Base-by-base conservation (phyloP, 2,113 vertebrate genomes). In the Sinocyclocheilus anophthalmus region DNA sequence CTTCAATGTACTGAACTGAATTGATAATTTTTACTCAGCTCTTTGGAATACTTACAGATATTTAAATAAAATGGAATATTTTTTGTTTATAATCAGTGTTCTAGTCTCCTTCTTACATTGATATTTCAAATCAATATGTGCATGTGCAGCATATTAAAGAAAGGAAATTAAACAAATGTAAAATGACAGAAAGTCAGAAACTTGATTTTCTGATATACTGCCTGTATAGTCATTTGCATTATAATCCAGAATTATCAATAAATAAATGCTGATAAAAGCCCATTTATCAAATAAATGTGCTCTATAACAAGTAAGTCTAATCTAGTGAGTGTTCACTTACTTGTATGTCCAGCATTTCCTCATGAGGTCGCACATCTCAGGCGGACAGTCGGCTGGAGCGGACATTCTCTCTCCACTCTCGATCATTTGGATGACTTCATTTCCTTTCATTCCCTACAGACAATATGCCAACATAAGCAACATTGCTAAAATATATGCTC, bases 401-500 rank as follows among this genome's bases (percentile, higher is more conserved):
- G 95, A 95, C 97, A 99, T 96, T 20, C 98, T 93, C 11, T 94
- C 91, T 22, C 97, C 97, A 87, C 91, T 94, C 88, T 99, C 98
- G 90, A 99, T 94, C 97, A 99, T 97, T 83, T 96, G 95, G 0
- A 96, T 92, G 8, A 99, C 98, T 16, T 99, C 97, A 24, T 95
- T 96, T 59, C 98, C 98, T 92, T 98, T 99, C 97, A 99, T 97
- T 42, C 98, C 97, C 98, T 99, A 14, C 12, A 85, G 24, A 69
- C 26, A 67, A 14, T 76, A 76, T 9, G 7, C 45, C 67, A 45
- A 45, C 42, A 45, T 45, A 7, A 42, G 42, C 42, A 37, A 20
- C 70, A 22, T 1, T 42, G 20, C 70, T 73, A 12, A 45, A 45
- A 45, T 24, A 63, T n/a, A 63, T 26, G 4, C 61, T 26, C 61